Base-by-base conservation (phyloP, 2,888 invertebrate species). In the Pimpla rufipes region DNA sequence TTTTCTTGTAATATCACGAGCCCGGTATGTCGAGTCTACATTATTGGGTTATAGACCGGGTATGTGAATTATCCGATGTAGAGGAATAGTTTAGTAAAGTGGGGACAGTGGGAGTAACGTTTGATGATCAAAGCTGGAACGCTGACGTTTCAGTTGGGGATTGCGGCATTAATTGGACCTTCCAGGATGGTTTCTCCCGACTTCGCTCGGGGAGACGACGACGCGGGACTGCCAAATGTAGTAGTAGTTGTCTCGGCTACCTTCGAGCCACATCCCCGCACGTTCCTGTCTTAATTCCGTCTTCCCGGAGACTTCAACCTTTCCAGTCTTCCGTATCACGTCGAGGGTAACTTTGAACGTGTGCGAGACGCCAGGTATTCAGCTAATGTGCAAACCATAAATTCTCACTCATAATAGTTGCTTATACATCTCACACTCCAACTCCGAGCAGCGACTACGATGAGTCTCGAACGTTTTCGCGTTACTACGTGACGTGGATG, bases 91-190 rank as follows among this genome's bases (percentile, higher is more conserved):
- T 73, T 57, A 55, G 37, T 35, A 13, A 29, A 64, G 37, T 7
- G 35, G 35, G 13, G 73, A 77, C 59, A 73, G 35, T 77, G 57
- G 50, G 66, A 57, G 73, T 67, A 81, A 77, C 57, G 52, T 47
- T 68, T 62, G 67, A 77, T 67, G 59, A 81, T 81, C 75, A 68
- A 70, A 62, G 62, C 35, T 29, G 40, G 37, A 7, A 16, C 50
- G 6, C 42, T 18, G 47, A 77, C 57, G 29, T 47, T 78, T 29
- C 11, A 11, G 45, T 52, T 18, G 40, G 50, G 67, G 71, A 73
- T 73, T 67, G 67, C 47, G 57, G 50, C 59, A 73, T 77, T 81
- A 81, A 81, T 81, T 81, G 73, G 50, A 81, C 71, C 59, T 81
- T 81, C 67, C 73, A 50, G 71, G n/a, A 67, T 73, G 77, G 52